Base-by-base conservation (phyloP, 2,113 vertebrate species). In the Toxotes jaculatrix region DNA sequence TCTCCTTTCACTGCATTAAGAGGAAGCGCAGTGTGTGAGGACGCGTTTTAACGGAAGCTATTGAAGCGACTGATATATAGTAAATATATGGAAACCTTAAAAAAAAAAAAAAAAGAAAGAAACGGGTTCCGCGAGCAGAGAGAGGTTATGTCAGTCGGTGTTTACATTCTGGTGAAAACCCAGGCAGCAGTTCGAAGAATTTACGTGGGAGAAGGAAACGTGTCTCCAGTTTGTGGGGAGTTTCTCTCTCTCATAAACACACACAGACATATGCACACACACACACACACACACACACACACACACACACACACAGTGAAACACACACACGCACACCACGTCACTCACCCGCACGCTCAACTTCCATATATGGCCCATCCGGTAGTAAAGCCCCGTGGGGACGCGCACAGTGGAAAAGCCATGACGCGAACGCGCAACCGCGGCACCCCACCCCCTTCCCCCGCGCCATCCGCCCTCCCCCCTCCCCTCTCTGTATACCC, bases 281-380 rank as follows among this genome's bases (percentile, higher is more conserved):
- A 65, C 51, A 23, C 64, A 47, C 64, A 47, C 65, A 69, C 71
- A 68, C 31, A 67, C 57, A 71, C 61, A 47, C 74, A 27, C 76
- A 36, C 53, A 21, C 60, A 43, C 27, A 43, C 53, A n/a, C 70
- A 31, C 2, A 43, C 43, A 60, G n/a, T n/a, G 73, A 36, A 45
- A 21, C 60, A 43, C 27, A 43, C 53, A n/a, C 70, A 31, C 2
- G 38, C 43, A 60, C 36, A 55, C 14, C 1, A 43, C 92, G 92
- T 93, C 92, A 91, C 75, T 61, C n/a, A 23, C 53, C 23, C 68
- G 40, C 74, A 5, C 53, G 19, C 53, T 42, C 42, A 40, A 64
- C 16, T 9, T 64, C 93, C 94, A 92, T 94, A 95, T 94, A 92
- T 91, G 94, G 93, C 32, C 16, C 16, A 84, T 95, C 95, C 95